These are phyloP conservation scores for Diplodus puntazzo DNA, from an alignment of 2,797 vertebrate species.

Conservation along the genomic window DNA sequence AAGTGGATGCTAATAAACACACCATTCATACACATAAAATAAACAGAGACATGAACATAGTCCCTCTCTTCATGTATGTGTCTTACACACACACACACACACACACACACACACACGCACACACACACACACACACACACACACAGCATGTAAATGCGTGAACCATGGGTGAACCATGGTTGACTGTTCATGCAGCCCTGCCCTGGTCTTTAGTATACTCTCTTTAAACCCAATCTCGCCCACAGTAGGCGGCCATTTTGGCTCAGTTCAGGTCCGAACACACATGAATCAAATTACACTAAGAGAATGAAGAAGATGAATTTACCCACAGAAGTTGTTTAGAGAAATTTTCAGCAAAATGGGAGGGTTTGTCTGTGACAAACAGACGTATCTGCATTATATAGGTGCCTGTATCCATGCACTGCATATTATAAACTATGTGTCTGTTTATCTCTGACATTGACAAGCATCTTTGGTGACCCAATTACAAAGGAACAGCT, in stretches of 20 bases:
- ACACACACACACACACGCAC: too few species aligned
- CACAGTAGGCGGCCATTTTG: constrained; percentile 46
- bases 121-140: background rate
- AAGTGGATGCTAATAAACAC: constrained; percentile 36
- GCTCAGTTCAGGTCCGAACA: constrained; percentile 20
- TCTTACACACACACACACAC: background rate
- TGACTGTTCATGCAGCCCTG: constrained; percentile 42
- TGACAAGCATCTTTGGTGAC: too few species aligned
- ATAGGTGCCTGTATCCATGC: too few species aligned
- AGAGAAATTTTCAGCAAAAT: background rate
- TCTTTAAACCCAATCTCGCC: constrained; percentile 55
- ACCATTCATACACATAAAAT: background rate
- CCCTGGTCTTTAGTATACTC: constrained; percentile 27
- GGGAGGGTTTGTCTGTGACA: too few species aligned
- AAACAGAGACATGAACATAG: background rate
- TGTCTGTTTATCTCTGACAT: too few species aligned
- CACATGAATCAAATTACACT: background rate
- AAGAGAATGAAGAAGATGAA: background rate
- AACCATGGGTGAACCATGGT: constrained; percentile 2
- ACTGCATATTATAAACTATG: too few species aligned
- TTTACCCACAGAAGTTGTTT: background rate
- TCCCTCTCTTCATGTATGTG: background rate
- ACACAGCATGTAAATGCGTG: background rate
- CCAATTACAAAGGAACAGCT: too few species aligned
- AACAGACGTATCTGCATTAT: too few species aligned